A percentile compares a stretch with the other conserved stretches of the same genome.
Conservation (phyloP, 2,113 vertebrate genomes). For the Thunnus thynnus region DNA sequence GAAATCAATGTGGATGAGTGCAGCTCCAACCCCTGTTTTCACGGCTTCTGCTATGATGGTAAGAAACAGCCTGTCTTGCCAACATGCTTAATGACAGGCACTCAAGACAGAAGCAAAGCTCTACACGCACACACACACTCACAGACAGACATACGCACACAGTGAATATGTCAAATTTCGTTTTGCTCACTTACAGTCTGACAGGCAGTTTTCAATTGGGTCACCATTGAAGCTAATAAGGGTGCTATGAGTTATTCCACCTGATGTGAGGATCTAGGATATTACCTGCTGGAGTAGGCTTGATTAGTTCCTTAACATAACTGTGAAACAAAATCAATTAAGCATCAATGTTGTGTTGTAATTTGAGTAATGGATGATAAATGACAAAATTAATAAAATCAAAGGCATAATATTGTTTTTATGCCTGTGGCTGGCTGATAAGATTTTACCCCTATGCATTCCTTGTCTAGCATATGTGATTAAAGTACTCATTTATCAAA, state of each 20-base stretch:
- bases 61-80: constrained; percentile 62
- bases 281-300: constrained; percentile 63
- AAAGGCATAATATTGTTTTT: constrained; percentile 43
- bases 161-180: constrained; percentile 34
- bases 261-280: constrained; percentile 76
- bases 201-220: constrained; percentile 71
- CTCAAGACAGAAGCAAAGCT: constrained; percentile 25
- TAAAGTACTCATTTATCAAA: constrained; percentile 61
- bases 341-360: constrained; percentile 55
- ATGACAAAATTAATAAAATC: constrained; percentile 70
- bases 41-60: constrained; percentile 89
- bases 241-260: constrained; percentile 82
- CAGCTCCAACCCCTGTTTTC: constrained; percentile 85
- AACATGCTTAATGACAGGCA: constrained; percentile 51
- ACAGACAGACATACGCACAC: neutral
- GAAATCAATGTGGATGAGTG: constrained; percentile 89
- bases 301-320: constrained; percentile 69
- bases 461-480: constrained; percentile 56
- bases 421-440: constrained; percentile 37
- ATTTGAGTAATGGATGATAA: constrained; percentile 77
- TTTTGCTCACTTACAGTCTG: constrained; percentile 66
- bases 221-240: constrained; percentile 80
- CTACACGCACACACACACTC: neutral
- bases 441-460: constrained; percentile 38
- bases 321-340: constrained; percentile 69